These are phyloP conservation scores for Scrobipalpa costella DNA, from an alignment of 2,888 invertebrate genomes.

Conservation along the genomic window DNA sequence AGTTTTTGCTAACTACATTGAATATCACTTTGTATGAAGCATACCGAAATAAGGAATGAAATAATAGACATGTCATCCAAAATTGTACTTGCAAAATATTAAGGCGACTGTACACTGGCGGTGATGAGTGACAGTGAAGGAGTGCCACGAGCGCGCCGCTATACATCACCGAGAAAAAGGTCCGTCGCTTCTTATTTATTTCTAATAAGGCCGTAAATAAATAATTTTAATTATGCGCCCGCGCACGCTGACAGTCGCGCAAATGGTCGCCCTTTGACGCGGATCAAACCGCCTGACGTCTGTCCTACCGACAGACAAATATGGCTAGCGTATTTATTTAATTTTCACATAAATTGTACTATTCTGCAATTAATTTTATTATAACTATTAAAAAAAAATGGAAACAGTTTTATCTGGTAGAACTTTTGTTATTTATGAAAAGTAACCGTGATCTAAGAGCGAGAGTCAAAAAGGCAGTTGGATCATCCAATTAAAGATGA, in stretches of 20 bases:
- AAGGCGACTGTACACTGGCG: conserved; percentile 26
- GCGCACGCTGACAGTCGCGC: conserved; percentile 46
- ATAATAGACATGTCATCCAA: conserved; percentile 6
- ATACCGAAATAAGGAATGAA: conserved; percentile 2
- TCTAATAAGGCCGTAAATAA: conserved; percentile 60
- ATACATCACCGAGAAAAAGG: conserved; percentile 51
- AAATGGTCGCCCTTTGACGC: conserved; percentile 48
- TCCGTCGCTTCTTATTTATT: conserved; percentile 49
- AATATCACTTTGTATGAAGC: background rate
- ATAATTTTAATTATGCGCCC: conserved; percentile 61
- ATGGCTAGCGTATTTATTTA: conserved; percentile 27
- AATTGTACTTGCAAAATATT: conserved; percentile 20
- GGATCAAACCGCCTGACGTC: conserved; percentile 34
- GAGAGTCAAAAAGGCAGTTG: conserved; percentile 30
- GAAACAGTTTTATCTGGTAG: background rate
- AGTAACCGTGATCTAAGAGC: background rate
- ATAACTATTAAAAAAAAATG: background rate
- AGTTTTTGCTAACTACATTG: background rate
- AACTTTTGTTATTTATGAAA: background rate
- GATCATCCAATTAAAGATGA: conserved; percentile 77
- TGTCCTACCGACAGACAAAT: conserved; percentile 27
- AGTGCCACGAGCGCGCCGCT: conserved; percentile 41
- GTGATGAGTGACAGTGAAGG: conserved; percentile 37
- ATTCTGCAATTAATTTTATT: background rate
- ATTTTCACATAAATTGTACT: background rate